phyloP scores from a whole-genome alignment of 2,888 invertebrate species.

The Gymnocheta viridis region DNA sequence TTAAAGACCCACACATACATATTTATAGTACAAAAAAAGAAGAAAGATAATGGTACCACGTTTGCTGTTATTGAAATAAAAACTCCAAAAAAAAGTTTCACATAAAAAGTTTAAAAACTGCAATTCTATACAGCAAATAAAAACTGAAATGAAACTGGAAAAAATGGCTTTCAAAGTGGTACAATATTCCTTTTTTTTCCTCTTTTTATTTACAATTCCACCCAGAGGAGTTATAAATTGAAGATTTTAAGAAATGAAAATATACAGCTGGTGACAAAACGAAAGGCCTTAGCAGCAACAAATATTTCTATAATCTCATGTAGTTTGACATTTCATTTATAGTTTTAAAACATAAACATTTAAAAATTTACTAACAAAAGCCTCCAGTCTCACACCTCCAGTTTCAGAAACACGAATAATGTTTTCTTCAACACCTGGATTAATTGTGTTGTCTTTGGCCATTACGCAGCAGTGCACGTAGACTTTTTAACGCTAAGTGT shows the following conservation, averaged over 20 bases:
- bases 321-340: no score
- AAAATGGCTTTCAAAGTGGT: conserved; percentile 1
- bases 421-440: no score
- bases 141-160: conserved; percentile 1
- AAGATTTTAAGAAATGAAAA: conserved; percentile 3
- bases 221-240: conserved; percentile 56
- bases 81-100: conserved; percentile 4
- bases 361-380: no score
- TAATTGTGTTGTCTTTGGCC: no score
- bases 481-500: neutral
- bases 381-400: no score
- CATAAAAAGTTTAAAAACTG: conserved; percentile 27
- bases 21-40: neutral
- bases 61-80: conserved; percentile 20
- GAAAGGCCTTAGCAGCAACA: no score
- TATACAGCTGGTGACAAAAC: conserved; percentile 32
- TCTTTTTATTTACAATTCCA: conserved; percentile 35
- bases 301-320: no score
- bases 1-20: neutral
- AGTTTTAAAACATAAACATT: no score
- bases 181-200: neutral
- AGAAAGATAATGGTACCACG: conserved; percentile 14
- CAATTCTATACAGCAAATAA: conserved; percentile 26
- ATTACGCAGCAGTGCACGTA: no score
- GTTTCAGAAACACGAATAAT: no score